Evolutionary conservation across 2,113 vertebrate genomes (phyloP).

Genomic region (Empidonax alnorum): DNA sequence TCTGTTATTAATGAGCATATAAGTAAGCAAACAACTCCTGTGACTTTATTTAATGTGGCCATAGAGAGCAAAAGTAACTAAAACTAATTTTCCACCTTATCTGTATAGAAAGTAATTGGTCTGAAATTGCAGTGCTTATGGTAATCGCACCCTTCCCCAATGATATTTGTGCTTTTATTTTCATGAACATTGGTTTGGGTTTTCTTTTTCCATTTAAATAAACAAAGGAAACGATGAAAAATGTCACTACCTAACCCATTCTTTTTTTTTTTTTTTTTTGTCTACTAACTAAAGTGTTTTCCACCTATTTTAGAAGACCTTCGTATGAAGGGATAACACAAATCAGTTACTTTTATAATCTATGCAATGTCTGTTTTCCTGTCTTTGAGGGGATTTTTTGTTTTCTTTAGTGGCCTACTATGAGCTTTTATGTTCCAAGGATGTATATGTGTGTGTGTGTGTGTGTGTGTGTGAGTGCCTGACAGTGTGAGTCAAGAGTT

Average conservation of each 20-base stretch:
- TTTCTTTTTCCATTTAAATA: neutral
- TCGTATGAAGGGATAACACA: neutral
- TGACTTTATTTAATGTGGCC: neutral
- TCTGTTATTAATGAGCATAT: neutral
- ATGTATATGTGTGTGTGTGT: neutral
- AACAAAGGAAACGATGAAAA: neutral
- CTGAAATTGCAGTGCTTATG: neutral
- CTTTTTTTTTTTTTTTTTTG: neutral
- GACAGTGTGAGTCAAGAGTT: neutral
- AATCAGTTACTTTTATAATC: neutral
- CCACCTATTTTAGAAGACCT: neutral
- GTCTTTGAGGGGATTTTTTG: neutral
- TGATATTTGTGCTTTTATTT: conserved; percentile 4
- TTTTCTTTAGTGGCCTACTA: neutral
- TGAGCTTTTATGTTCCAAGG: neutral
- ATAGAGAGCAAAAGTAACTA: neutral
- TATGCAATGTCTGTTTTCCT: neutral
- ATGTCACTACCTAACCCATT: neutral
- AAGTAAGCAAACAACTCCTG: neutral
- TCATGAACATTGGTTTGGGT: neutral
- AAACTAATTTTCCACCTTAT: neutral
- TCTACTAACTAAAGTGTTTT: neutral
- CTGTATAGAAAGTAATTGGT: neutral
- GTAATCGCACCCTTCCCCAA: neutral
- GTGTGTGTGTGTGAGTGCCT: neutral